These are phyloP conservation scores for Enteromius radiatus DNA, from an alignment of 2,797 vertebrate species.

Conservation along the genomic window DNA sequence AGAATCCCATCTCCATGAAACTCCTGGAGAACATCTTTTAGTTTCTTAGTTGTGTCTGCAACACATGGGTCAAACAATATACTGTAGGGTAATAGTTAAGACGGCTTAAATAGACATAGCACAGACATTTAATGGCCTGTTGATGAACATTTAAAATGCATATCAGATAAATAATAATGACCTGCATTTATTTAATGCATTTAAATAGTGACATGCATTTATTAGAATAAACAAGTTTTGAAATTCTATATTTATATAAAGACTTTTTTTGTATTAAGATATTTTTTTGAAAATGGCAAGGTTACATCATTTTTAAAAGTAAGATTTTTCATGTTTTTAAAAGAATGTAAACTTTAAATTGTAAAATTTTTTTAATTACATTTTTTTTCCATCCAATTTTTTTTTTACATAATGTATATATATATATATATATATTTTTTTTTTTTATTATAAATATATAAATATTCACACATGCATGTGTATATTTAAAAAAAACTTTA, in stretches of 20 bases:
- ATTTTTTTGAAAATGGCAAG: not conserved
- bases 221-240: not conserved
- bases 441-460: too few species aligned
- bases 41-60: conserved; percentile 93
- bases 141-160: not conserved
- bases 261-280: too few species aligned
- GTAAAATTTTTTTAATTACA: too few species aligned
- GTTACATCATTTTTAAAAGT: not conserved
- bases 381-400: too few species aligned
- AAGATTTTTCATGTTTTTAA: not conserved
- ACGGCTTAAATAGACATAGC: not conserved
- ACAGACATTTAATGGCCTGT: not conserved
- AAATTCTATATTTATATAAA: not conserved
- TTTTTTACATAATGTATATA: too few species aligned
- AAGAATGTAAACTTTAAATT: too few species aligned
- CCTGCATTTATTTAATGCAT: too few species aligned
- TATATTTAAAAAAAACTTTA: too few species aligned
- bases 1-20: conserved; percentile 92
- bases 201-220: not conserved
- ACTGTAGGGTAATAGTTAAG: not conserved
- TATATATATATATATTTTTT: too few species aligned
- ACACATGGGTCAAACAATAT: not conserved
- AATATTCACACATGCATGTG: too few species aligned
- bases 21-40: conserved; percentile 94
- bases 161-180: not conserved